A percentile compares a stretch with the other conserved stretches of the same genome.
Conservation (phyloP, 2,888 invertebrate genomes). For the Melanostoma mellinum region DNA sequence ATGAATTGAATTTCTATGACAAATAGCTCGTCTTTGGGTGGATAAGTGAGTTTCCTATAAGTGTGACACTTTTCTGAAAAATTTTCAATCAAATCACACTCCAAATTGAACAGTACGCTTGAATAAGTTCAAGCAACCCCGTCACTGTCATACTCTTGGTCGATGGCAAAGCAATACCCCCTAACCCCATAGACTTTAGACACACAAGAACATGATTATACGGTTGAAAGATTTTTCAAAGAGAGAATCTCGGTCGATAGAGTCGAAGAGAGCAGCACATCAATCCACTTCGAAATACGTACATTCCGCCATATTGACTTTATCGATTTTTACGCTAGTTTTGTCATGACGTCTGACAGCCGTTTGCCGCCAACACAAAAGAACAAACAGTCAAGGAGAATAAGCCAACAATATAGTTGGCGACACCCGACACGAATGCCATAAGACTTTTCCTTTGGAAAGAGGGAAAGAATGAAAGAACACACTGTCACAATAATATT, state of each 20-base stretch:
- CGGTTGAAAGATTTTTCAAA: conserved; percentile 25
- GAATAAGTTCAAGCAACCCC: background rate
- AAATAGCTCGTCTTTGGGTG: too few relatives aligned
- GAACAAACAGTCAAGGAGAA: background rate
- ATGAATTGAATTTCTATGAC: too few relatives aligned
- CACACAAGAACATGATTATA: conserved; percentile 17
- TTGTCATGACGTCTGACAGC: conserved; percentile 34
- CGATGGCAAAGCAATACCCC: background rate
- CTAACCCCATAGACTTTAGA: conserved; percentile 15
- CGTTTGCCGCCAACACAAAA: background rate
- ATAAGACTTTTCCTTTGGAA: conserved; percentile 18
- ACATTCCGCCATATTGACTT: conserved; percentile 27
- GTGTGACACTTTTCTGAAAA: background rate
- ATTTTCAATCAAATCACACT: background rate
- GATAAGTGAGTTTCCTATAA: background rate
- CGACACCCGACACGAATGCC: conserved; percentile 39
- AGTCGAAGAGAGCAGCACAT: background rate
- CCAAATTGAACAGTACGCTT: background rate
- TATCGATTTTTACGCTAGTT: conserved; percentile 29
- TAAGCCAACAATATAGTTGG: conserved; percentile 26
- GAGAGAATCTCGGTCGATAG: background rate
- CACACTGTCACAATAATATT: conserved; percentile 46
- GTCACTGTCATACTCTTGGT: conserved; percentile 17
- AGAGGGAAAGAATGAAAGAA: conserved; percentile 3
- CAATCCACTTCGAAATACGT: conserved; percentile 4